Conservation (phyloP, 2,888 invertebrate genomes). For the Neoascia interrupta region DNA sequence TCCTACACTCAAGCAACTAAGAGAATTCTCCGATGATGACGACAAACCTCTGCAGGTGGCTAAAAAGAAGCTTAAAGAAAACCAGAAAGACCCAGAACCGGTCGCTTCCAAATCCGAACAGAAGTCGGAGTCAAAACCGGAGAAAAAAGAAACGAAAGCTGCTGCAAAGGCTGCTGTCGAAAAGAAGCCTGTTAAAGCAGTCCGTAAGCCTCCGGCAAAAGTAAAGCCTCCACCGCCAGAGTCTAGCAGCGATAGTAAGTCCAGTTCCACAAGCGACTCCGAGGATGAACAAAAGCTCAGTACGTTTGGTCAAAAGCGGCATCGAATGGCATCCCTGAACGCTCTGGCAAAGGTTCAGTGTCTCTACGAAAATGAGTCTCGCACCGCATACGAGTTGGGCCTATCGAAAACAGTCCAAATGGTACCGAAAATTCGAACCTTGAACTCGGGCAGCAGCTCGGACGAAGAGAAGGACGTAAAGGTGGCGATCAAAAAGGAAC, state of each 20-base stretch:
- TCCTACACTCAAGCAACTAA: constrained; percentile 76
- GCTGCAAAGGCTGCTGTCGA: constrained; percentile 17
- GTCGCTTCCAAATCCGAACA: constrained; percentile 7
- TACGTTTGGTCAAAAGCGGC: constrained; percentile 86
- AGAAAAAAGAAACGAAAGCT: constrained; percentile 26
- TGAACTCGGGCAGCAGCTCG: constrained; percentile 77
- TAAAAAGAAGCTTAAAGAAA: constrained; percentile 58
- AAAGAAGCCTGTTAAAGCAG: constrained; percentile 51
- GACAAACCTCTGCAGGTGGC: constrained; percentile 74
- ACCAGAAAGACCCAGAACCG: constrained; percentile 12
- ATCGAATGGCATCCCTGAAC: constrained; percentile 93
- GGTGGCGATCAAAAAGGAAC: constrained; percentile 38
- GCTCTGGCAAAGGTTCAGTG: constrained; percentile 95
- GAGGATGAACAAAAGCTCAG: constrained; percentile 77
- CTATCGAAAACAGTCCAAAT: constrained; percentile 79
- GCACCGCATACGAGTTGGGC: constrained; percentile 85
- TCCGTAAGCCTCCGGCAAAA: constrained; percentile 37
- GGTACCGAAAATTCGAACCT: constrained; percentile 79
- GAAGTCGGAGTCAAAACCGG: constrained; percentile 13
- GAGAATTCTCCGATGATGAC: constrained; percentile 78
- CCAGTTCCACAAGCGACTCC: constrained; percentile 72
- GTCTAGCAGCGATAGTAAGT: constrained; percentile 68
- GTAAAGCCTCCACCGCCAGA: constrained; percentile 65
- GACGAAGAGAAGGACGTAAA: constrained; percentile 80
- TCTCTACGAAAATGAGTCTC: constrained; percentile 92